Percentiles rank a stretch among this genome's conserved stretches.
These are phyloP conservation scores for Pecten maximus DNA, from an alignment of 2,888 invertebrate species.

Conservation along the genomic window DNA sequence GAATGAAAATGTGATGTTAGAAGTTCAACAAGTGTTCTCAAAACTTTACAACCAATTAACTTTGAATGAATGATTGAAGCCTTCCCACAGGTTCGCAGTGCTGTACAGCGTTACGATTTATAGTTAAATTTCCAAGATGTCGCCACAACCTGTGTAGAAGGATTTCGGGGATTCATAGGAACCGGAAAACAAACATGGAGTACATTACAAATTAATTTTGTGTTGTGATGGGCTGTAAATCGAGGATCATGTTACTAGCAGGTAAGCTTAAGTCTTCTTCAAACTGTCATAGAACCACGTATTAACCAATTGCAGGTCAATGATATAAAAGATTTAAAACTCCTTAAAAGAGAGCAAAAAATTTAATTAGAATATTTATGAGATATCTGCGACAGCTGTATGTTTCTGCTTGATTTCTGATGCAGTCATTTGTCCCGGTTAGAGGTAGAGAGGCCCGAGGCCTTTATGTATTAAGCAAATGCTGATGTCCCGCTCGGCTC, in stretches of 20 bases:
- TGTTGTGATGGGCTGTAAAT: background rate
- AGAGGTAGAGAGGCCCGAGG: too few relatives aligned
- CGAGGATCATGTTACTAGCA: background rate
- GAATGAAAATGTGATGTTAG: background rate
- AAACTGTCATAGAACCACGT: background rate
- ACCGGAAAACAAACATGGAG: background rate
- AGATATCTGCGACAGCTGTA: background rate
- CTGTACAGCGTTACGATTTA: too few relatives aligned
- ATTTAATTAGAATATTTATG: background rate
- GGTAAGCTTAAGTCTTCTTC: background rate
- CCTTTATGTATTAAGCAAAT: background rate
- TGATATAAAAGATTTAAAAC: too few relatives aligned
- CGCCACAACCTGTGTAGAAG: too few relatives aligned
- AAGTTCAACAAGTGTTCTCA: background rate
- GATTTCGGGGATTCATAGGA: too few relatives aligned
- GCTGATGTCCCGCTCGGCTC: background rate
- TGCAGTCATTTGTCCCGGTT: background rate
- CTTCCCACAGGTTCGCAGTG: too few relatives aligned
- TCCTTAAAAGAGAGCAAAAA: too few relatives aligned
- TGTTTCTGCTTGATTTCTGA: background rate
- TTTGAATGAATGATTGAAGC: too few relatives aligned
- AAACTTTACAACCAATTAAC: too few relatives aligned
- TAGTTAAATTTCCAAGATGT: too few relatives aligned
- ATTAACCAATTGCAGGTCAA: too few relatives aligned
- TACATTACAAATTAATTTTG: background rate